Conservation (phyloP, 2,888 invertebrate genomes). For the Aspidiotus rigidus region DNA sequence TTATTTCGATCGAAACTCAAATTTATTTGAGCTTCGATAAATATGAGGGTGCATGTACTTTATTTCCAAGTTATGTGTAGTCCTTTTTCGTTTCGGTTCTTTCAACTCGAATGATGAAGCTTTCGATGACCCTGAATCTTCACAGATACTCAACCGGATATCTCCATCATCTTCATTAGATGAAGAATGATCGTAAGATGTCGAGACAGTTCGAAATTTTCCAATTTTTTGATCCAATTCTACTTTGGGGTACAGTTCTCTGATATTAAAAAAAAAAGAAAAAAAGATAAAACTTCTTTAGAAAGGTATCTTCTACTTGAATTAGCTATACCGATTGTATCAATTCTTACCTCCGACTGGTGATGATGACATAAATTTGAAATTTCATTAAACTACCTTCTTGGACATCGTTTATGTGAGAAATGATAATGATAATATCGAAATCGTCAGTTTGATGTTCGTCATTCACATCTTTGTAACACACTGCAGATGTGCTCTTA, state of each 20-base stretch:
- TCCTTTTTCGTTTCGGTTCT: background rate
- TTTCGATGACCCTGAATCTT: constrained; percentile 21
- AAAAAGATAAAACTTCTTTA: too few species aligned
- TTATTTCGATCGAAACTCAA: background rate
- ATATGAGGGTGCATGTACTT: constrained; percentile 11
- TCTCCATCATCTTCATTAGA: constrained; percentile 22
- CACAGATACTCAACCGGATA: constrained; percentile 12
- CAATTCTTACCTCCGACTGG: constrained; percentile 47
- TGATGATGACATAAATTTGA: constrained; percentile 54
- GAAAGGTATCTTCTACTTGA: background rate
- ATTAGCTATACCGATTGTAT: background rate
- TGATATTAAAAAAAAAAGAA: constrained; percentile 38
- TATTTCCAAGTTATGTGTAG: constrained; percentile 18
- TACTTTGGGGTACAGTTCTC: constrained; percentile 54
- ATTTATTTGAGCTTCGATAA: background rate
- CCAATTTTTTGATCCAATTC: constrained; percentile 53
- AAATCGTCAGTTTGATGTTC: constrained; percentile 56
- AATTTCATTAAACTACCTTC: constrained; percentile 41
- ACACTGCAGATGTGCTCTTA: constrained; percentile 50
- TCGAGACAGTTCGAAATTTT: constrained; percentile 53
- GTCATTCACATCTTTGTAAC: constrained; percentile 53
- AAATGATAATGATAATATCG: constrained; percentile 57
- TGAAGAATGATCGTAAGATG: constrained; percentile 33
- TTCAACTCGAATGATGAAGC: constrained; percentile 7
- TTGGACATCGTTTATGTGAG: constrained; percentile 44